phyloP scores from a whole-genome alignment of 2,888 invertebrate genomes.

The Drosophila subquinaria region DNA sequence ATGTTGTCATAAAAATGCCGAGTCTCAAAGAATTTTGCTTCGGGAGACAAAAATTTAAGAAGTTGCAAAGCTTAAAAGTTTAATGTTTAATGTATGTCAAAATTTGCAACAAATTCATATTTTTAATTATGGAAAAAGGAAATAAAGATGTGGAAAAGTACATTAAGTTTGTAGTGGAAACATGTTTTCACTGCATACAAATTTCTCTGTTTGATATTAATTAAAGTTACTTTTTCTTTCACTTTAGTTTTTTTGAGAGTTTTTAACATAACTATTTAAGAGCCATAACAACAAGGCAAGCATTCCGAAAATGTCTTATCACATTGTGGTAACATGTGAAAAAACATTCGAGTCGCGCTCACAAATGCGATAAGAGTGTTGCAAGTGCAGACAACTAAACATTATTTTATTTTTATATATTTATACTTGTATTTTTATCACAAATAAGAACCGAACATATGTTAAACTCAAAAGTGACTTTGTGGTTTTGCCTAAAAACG shows the following conservation, averaged over 20 bases:
- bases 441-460: neutral
- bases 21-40: constrained; percentile 1
- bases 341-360: constrained; percentile 9
- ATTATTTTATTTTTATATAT: neutral
- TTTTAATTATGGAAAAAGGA: no score
- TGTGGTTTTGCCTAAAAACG: constrained; percentile 4
- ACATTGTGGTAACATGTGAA: constrained; percentile 19
- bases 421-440: neutral
- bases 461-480: neutral
- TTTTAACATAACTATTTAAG: no score
- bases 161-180: no score
- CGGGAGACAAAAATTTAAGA: neutral
- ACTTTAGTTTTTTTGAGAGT: no score
- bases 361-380: constrained; percentile 9
- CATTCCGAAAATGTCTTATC: neutral
- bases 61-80: neutral
- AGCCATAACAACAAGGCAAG: neutral
- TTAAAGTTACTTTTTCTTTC: no score
- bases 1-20: constrained; percentile 8
- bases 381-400: neutral
- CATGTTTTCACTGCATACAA: no score
- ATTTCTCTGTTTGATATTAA: no score
- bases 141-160: no score
- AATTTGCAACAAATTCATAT: neutral
- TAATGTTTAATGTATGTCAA: neutral